Evolutionary conservation across 2,113 vertebrate species (phyloP).

Genomic region (Tympanuchus pallidicinctus): DNA sequence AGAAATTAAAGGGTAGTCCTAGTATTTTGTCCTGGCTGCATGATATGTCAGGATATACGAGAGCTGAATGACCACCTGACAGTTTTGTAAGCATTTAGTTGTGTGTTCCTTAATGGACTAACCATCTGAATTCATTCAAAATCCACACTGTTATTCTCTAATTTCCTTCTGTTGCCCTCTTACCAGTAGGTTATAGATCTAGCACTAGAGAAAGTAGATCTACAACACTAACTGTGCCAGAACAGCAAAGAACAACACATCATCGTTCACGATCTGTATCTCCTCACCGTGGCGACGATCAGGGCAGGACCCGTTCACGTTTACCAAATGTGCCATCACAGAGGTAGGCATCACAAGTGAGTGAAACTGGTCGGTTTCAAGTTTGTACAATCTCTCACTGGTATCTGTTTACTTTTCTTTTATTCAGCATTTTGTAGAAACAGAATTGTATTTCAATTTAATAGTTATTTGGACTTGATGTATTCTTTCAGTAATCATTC

Average conservation of each 20-base stretch:
- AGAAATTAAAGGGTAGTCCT: conserved; percentile 27
- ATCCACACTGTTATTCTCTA: conserved; percentile 6
- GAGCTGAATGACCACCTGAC: background rate
- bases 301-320: conserved; percentile 92
- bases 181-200: conserved; percentile 89
- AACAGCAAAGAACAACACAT: conserved; percentile 90
- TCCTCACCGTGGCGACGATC: conserved; percentile 92
- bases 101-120: background rate
- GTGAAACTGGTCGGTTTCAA: accelerated
- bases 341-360: conserved; percentile 81
- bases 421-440: background rate
- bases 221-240: conserved; percentile 92
- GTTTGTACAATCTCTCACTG: background rate
- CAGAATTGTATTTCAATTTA: background rate
- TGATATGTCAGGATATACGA: background rate
- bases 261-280: conserved; percentile 97
- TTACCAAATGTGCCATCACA: conserved; percentile 97
- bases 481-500: background rate
- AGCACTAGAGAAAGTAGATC: conserved; percentile 88
- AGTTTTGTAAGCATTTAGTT: background rate
- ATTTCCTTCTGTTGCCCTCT: conserved; percentile 65
- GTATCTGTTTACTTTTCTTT: background rate
- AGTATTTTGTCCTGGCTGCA: conserved; percentile 49
- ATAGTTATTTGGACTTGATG: background rate
- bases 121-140: background rate